phyloP scores from a whole-genome alignment of 2,888 invertebrate species.

The Archips crataeganus region DNA sequence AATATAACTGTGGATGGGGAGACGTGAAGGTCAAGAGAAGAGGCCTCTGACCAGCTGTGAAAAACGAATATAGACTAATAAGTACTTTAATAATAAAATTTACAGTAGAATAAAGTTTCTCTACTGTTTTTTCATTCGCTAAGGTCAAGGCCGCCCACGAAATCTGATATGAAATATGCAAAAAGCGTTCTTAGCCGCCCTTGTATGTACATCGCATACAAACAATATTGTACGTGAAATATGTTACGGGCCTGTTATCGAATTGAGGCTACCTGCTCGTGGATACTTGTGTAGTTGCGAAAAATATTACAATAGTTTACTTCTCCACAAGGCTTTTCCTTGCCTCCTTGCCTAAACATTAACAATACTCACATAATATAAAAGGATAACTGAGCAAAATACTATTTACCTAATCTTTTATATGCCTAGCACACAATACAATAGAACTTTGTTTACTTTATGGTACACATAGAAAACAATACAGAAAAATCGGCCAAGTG shows the following conservation, averaged over 20 bases:
- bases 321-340: not conserved
- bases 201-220: constrained; percentile 43
- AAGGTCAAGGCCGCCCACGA: constrained; percentile 52
- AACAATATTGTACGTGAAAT: constrained; percentile 42
- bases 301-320: constrained; percentile 19
- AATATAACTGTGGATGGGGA: too few relatives aligned
- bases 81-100: too few relatives aligned
- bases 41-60: too few relatives aligned
- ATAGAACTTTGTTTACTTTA: too few relatives aligned
- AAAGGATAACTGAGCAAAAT: not conserved
- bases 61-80: too few relatives aligned
- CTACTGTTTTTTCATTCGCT: constrained; percentile 14
- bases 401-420: not conserved
- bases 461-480: too few relatives aligned
- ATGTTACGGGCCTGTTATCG: constrained; percentile 51
- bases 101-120: not conserved
- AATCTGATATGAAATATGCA: constrained; percentile 64
- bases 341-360: not conserved
- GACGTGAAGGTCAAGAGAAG: too few relatives aligned
- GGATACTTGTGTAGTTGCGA: constrained; percentile 15
- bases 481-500: too few relatives aligned
- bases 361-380: not conserved
- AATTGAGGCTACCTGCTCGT: constrained; percentile 48
- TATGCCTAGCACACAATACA: not conserved
- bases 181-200: constrained; percentile 54